These are phyloP conservation scores for Patella vulgata DNA, from an alignment of 1,140 invertebrate genomes.

Conservation along the genomic window DNA sequence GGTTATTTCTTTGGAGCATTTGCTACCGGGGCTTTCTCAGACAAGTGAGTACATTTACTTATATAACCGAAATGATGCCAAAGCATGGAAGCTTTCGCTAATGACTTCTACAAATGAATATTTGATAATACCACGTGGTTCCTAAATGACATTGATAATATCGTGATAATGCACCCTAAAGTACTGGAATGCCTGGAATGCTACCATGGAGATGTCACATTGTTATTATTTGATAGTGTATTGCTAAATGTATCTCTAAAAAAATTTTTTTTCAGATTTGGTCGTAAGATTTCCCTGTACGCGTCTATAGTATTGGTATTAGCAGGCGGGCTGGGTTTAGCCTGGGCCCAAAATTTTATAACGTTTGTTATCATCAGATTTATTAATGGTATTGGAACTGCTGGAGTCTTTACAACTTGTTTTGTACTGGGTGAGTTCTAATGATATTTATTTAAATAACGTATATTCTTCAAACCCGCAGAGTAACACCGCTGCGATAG, in stretches of 20 bases:
- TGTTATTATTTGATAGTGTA: too few species aligned
- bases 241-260: too few species aligned
- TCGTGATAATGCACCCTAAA: too few species aligned
- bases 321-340: constrained; percentile 19
- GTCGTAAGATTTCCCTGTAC: constrained; percentile 31
- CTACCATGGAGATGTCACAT: too few species aligned
- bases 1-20: constrained; percentile 40
- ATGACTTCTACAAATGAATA: too few species aligned
- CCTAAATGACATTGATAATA: too few species aligned
- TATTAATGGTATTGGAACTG: constrained; percentile 27
- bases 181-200: too few species aligned
- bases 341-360: constrained; percentile 27
- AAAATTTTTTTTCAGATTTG: constrained; percentile 33
- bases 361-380: constrained; percentile 38
- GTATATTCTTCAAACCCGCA: neutral
- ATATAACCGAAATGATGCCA: too few species aligned
- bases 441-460: neutral
- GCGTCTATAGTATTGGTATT: constrained; percentile 23
- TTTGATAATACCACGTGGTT: too few species aligned
- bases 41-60: constrained; percentile 39
- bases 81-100: too few species aligned
- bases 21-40: constrained; percentile 34
- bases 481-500: neutral
- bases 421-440: constrained; percentile 38
- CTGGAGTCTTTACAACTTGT: constrained; percentile 35